Percentiles rank a stretch among this genome's conserved stretches.
Conservation (phyloP, 2,888 invertebrate species). For the Eurytoma adleriae region DNA sequence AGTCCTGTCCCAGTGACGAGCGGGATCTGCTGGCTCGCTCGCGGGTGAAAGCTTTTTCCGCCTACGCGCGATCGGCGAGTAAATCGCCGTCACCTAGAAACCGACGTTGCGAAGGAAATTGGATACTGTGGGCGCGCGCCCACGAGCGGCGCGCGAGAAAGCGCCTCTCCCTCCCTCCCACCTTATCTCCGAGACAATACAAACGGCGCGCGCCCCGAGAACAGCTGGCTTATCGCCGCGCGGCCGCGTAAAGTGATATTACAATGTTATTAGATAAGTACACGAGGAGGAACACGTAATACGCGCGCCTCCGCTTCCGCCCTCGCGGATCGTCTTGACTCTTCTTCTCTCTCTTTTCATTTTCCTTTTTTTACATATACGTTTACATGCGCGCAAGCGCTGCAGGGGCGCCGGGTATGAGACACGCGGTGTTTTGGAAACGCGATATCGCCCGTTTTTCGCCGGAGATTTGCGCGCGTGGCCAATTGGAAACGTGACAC, state of each 20-base stretch:
- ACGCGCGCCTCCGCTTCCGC: conserved; percentile 5
- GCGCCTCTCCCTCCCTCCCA: neutral
- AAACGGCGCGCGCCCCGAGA: neutral
- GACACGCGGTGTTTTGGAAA: conserved; percentile 29
- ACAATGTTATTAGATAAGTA: conserved; percentile 27
- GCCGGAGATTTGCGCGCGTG: neutral
- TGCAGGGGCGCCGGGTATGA: neutral
- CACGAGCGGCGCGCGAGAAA: neutral
- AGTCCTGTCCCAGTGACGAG: conserved; percentile 50
- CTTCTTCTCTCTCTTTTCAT: neutral
- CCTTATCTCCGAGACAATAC: conserved; percentile 25
- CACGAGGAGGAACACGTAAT: neutral
- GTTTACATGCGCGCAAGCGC: neutral
- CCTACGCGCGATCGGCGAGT: conserved; percentile 6
- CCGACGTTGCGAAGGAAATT: conserved; percentile 25
- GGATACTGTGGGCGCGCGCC: neutral
- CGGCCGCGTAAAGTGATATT: conserved; percentile 31
- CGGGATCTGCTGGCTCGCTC: neutral
- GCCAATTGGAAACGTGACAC: conserved; percentile 49
- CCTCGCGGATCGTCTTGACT: neutral
- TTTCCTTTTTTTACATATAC: neutral
- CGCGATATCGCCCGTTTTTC: neutral
- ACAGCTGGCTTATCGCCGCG: conserved; percentile 10
- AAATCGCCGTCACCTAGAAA: conserved; percentile 32
- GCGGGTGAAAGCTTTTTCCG: conserved; percentile 2